Conservation (phyloP, 2,888 invertebrate species). For the Polydrusus tereticollis region DNA sequence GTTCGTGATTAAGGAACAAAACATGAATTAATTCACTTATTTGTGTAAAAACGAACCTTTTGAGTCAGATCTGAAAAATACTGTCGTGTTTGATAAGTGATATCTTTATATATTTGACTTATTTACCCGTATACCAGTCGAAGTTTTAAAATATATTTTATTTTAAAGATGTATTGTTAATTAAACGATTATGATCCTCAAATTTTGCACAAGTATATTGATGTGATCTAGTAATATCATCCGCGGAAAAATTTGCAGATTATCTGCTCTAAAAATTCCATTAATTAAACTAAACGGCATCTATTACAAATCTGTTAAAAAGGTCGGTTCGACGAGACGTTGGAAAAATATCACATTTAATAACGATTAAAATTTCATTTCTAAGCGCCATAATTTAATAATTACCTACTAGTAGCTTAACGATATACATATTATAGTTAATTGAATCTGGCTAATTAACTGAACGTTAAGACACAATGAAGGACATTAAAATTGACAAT, state of each 20-base stretch:
- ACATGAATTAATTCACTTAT: too few species aligned
- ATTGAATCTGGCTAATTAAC: slow-evolving; percentile 2
- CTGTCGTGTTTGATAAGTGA: too few species aligned
- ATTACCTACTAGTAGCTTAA: slow-evolving; percentile 6
- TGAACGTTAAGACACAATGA: background rate
- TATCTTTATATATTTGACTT: too few species aligned
- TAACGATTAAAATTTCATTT: slow-evolving; percentile 12
- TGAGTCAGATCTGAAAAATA: too few species aligned
- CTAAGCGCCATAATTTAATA: slow-evolving; percentile 1
- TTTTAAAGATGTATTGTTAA: too few species aligned
- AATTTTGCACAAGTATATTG: too few species aligned
- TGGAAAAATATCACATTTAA: slow-evolving; percentile 4
- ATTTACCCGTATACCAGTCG: too few species aligned
- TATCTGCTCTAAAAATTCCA: background rate
- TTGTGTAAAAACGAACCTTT: too few species aligned
- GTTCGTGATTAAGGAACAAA: too few species aligned
- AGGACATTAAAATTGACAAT: background rate
- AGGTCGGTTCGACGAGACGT: background rate
- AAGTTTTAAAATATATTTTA: too few species aligned
- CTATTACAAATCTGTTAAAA: background rate
- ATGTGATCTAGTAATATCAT: background rate
- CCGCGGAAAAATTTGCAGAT: background rate
- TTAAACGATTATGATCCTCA: too few species aligned
- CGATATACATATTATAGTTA: slow-evolving; percentile 9
- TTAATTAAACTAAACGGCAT: background rate